Base-by-base conservation (phyloP, 2,113 vertebrate genomes). In the Oncorhynchus nerka region DNA sequence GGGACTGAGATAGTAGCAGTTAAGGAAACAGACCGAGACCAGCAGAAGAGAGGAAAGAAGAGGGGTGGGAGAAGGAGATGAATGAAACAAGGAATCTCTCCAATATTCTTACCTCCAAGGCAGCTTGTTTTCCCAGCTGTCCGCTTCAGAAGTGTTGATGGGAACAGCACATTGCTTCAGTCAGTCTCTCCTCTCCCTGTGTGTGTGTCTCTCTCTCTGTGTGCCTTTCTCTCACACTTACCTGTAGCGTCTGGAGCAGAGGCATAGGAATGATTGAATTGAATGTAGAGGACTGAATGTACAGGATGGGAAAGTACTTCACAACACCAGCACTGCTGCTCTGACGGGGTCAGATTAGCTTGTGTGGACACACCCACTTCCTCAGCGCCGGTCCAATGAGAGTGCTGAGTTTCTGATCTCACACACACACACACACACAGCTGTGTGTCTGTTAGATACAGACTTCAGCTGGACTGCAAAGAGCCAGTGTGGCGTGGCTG, bases 331-430 rank as follows among this genome's bases (percentile, higher is more conserved):
- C 71, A 30, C 55, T 45, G 71, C 51, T 76, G 75, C n/a, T 39
- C 48, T 22, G 39, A 70, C 19, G 11, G 39, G 39, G 68, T 7
- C 11, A 39, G 30, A 59, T 74, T 80, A 74, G 32, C 62, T 45
- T n/a, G 32, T 16, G 26, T 39, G 59, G 80, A 75, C 76, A 78
- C 80, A 59, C 72, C 75, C 73, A 72, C 80, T 75, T 78, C 32
- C 75, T 66, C 75, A 64, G 75, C 59, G 24, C 51, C 55, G 71
- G 62, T 66, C 79, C 79, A 81, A 70, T 70, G 32, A 73, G 34
- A 77, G 59, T 45, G 26, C 49, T 16, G 71, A n/a, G 68, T 65
- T 65, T 72, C 71, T 64, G 49, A 75, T 65, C 70, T 16, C 70
- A 69, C 64, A 51, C 7, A 51, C 39, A 5, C 19, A 5, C 19